Base-by-base conservation (phyloP, 92 coral and sea anemone species). In the Plumapathes pennacea region DNA sequence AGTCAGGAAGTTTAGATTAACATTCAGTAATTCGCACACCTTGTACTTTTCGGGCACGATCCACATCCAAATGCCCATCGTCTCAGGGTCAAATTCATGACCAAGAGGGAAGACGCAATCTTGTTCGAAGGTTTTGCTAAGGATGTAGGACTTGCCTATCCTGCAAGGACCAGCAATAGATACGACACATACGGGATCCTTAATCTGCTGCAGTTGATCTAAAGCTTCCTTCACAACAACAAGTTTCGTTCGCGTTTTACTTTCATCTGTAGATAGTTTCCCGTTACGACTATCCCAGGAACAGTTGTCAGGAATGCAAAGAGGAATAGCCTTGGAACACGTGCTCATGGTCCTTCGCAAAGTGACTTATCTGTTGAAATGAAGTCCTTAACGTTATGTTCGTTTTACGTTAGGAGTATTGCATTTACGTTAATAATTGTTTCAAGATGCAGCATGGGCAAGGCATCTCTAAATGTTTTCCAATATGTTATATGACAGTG, bases 1-100 rank as follows among this genome's bases (percentile, higher is more conserved):
- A n/a, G n/a, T 52, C 60, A 52, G n/a, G 41, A 10, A 18, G 10
- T 3, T 47, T 24, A 17, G 15, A 7, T 8, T 8, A 17, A 21
- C 19, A 46, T 46, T 7, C 17, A 46, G 8, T 13, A 7, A 46
- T n/a, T 32, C n/a, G 14, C 46, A n/a, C 40, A 57, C 65, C 40
- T 46, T 53, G 22, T 45, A 32, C 52, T 64, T 72, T 55, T 75
- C 45, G n/a, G 70, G 80, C 25, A 67, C 96, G 45, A 63, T 54
- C 90, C 87, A 83, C 82, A 88, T 60, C 96, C 96, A 88, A 50
- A 88, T 88, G 2, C 96, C 96, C 72, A 83, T 78, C 25, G 96
- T 88, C 69, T 88, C 87, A 0, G 96, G 96, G 40, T 78, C 81
- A 74, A 88, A 36, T 31, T 37, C 38, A 63, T 88, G 96, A 1